Evolutionary conservation across 1,140 invertebrate species (phyloP).

Genomic region (Sitobion miscanthi): DNA sequence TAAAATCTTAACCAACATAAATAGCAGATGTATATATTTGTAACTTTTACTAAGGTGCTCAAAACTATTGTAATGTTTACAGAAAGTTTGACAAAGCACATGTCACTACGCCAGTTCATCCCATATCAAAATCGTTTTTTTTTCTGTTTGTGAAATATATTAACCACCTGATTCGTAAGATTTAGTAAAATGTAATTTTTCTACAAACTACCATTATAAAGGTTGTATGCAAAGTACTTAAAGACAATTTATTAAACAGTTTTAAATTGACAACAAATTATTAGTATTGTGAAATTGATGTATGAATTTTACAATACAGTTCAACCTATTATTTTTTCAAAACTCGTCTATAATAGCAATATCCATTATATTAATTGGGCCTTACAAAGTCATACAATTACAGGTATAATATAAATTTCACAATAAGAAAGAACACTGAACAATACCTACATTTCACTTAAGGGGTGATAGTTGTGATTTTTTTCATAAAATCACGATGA

Average conservation of each 20-base stretch:
- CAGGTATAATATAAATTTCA: too few relatives aligned
- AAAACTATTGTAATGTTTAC: not conserved
- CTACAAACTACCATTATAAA: not conserved
- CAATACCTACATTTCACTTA: not conserved
- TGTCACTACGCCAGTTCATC: not conserved
- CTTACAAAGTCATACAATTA: too few relatives aligned
- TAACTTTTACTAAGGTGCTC: not conserved
- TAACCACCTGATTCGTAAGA: not conserved
- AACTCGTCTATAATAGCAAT: not conserved
- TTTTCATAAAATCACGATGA: not conserved
- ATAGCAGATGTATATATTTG: not conserved
- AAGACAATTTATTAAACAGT: too few relatives aligned
- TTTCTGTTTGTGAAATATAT: not conserved
- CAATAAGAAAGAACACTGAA: too few relatives aligned
- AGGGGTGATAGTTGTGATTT: not conserved
- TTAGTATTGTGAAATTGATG: too few relatives aligned
- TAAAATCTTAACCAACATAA: not conserved
- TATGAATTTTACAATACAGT: not conserved
- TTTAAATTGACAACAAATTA: not conserved
- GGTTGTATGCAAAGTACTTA: not conserved
- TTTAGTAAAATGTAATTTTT: not conserved
- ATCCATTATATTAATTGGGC: too few relatives aligned
- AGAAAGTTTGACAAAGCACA: not conserved
- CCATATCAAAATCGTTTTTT: not conserved
- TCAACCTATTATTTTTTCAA: not conserved